Conservation (phyloP, 2,797 vertebrate species). For the Ctenochaetus hawaiiensis region DNA sequence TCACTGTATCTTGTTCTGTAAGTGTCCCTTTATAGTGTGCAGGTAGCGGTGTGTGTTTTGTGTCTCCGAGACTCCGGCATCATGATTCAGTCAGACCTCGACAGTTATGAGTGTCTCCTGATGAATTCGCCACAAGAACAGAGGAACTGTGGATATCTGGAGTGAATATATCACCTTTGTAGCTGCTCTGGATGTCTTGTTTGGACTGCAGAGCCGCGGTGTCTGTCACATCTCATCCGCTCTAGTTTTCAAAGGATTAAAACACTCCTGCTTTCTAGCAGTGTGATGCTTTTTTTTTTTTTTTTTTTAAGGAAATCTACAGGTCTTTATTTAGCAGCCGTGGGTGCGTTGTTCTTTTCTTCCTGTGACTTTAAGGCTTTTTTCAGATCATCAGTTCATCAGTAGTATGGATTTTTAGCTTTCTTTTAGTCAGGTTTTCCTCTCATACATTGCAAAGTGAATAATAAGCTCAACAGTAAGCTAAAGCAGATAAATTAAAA, state of each 20-base stretch:
- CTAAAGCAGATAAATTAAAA: neutral
- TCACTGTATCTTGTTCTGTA: neutral
- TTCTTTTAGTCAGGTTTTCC: neutral
- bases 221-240: constrained; percentile 50
- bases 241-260: constrained; percentile 41
- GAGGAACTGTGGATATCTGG: constrained; percentile 43
- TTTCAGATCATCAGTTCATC: constrained; percentile 6
- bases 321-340: constrained; percentile 71
- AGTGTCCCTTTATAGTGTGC: constrained; percentile 48
- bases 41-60: constrained; percentile 45
- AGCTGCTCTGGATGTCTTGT: constrained; percentile 40
- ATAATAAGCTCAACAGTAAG: neutral
- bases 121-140: constrained; percentile 43
- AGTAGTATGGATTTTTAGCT: neutral
- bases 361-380: constrained; percentile 46
- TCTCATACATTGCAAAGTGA: neutral
- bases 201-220: constrained; percentile 25
- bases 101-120: constrained; percentile 42
- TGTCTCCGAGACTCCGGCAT: constrained; percentile 23
- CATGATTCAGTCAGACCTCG: constrained; percentile 31
- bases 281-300: constrained; percentile 58
- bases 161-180: constrained; percentile 18
- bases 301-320: constrained; percentile 34
- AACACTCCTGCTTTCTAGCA: constrained; percentile 39
- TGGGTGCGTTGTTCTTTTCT: constrained; percentile 62